Conservation (phyloP, 2,113 vertebrate species). For the zebrafish (Danio rerio) region DNA sequence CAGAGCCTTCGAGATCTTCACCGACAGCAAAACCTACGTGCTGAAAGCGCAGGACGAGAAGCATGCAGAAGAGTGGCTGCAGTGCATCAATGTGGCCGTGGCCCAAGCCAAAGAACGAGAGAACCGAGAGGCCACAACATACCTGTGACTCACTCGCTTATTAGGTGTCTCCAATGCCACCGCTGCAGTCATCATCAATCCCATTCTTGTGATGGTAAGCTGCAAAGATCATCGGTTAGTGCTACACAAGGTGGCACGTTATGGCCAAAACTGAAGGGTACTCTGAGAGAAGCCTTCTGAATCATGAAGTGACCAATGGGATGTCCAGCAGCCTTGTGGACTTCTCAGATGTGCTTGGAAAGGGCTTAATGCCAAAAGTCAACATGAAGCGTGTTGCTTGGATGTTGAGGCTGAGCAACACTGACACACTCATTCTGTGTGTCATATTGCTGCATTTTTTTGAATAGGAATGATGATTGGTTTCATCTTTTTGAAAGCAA, state of each 20-base stretch:
- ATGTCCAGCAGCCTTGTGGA: not conserved
- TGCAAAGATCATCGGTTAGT: not conserved
- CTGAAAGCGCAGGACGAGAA: slow-evolving; percentile 92
- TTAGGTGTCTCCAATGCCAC: not conserved
- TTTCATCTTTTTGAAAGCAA: not conserved
- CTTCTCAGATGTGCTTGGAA: not conserved
- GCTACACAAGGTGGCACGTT: too few species aligned
- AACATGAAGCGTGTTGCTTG: not conserved
- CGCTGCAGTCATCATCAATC: not conserved
- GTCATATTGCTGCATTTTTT: not conserved
- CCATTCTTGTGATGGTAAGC: not conserved
- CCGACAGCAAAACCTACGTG: slow-evolving; percentile 87
- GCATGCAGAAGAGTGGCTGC: slow-evolving; percentile 91
- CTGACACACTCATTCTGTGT: not conserved
- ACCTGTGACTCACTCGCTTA: slow-evolving; percentile 77
- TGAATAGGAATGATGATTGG: not conserved
- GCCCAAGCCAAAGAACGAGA: slow-evolving; percentile 89
- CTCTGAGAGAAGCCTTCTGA: too few species aligned
- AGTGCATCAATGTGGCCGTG: slow-evolving; percentile 93
- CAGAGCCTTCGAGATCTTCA: slow-evolving; percentile 96
- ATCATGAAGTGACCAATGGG: not conserved
- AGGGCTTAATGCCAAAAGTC: not conserved
- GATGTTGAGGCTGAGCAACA: not conserved
- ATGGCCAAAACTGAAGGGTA: not conserved
- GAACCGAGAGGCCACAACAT: slow-evolving; percentile 89